Conservation (phyloP, 2,113 vertebrate genomes). For the Leuciscus idus region DNA sequence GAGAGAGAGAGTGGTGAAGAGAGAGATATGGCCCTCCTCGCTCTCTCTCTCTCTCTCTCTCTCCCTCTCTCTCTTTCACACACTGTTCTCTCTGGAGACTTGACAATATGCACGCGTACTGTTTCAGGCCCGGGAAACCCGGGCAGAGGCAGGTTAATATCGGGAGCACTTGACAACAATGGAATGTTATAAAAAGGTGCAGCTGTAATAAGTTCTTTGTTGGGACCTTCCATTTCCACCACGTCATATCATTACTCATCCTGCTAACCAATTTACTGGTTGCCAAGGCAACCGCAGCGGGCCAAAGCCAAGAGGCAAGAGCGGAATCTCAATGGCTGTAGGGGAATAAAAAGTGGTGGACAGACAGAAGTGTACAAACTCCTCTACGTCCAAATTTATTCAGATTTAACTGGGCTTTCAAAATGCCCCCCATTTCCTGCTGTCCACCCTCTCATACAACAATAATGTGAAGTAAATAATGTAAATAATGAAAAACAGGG, state of each 20-base stretch:
- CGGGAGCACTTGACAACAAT: conserved; percentile 82
- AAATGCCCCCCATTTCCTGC: not conserved
- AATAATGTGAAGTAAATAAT: not conserved
- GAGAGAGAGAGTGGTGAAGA: not conserved
- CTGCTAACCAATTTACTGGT: conserved; percentile 79
- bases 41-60: not conserved
- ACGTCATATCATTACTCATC: conserved; percentile 84
- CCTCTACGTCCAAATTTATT: not conserved
- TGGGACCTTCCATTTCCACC: conserved; percentile 77
- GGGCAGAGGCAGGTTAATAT: conserved; percentile 79
- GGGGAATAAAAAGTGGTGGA: conserved; percentile 52
- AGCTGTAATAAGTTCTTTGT: conserved; percentile 83
- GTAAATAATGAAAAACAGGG: not conserved
- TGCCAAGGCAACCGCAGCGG: conserved; percentile 78
- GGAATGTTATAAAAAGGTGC: conserved; percentile 78
- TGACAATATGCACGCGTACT: conserved; percentile 45
- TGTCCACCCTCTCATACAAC: not conserved
- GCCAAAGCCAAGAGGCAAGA: conserved; percentile 76
- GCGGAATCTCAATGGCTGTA: conserved; percentile 79
- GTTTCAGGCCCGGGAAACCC: conserved; percentile 66
- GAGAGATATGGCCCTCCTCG: not conserved
- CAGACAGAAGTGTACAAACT: conserved; percentile 57
- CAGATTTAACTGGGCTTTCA: not conserved
- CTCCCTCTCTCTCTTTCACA: conserved; percentile 18
- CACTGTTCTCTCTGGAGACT: conserved; percentile 17